Base-by-base conservation (phyloP, 2,113 vertebrate genomes). In the Campylorhamphus procurvoides region DNA sequence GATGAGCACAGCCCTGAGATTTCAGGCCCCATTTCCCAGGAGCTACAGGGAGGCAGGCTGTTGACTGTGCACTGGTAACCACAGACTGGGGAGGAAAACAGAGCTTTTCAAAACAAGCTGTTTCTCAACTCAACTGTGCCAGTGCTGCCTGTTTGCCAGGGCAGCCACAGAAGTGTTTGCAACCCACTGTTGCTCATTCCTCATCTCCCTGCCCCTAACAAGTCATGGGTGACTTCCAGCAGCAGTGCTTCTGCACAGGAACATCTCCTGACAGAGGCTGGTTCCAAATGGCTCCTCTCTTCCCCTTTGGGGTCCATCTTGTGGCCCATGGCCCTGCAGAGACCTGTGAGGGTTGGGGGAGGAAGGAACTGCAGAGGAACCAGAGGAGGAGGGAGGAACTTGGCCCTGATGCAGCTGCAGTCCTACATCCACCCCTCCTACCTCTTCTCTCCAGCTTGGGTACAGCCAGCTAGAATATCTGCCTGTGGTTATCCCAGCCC, bases 141-240 rank as follows among this genome's bases (percentile, higher is more conserved):
- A 84, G 77, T 2, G 2, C 39, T 87, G 84, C 56, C 29, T 59
- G 25, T 53, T 62, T 89, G 76, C 64, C 64, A 84, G 27, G 4
- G 1, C 35, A 72, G 77, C 29, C 31, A 13, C 62, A 68, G 68
- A 55, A 85, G 11, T 37, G n/a, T n/a, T 44, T 40, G 49, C 78
- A 76, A 78, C 44, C 29, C 31, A 9, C 24, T 60, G 44, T 5
- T 64, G 29, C 46, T 93, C 1, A 1, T 53, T 31, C 28, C 28
- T 76, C 35, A 52, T 69, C 44, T 75, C 53, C 49, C 35, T 64
- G 4, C 11, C 16, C 18, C 17, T 62, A 52, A 46, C 2, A 8
- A 23, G 10, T 56, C 25, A 6, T 0, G 3, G 11, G 7, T 35
- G 37, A 9, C 56, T n/a, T 14, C 4, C 0, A 4, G 18, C 66